A percentile compares a stretch with the other conserved stretches of the same genome.
Conservation (phyloP, 2,113 vertebrate species). For the Carassius gibelio region DNA sequence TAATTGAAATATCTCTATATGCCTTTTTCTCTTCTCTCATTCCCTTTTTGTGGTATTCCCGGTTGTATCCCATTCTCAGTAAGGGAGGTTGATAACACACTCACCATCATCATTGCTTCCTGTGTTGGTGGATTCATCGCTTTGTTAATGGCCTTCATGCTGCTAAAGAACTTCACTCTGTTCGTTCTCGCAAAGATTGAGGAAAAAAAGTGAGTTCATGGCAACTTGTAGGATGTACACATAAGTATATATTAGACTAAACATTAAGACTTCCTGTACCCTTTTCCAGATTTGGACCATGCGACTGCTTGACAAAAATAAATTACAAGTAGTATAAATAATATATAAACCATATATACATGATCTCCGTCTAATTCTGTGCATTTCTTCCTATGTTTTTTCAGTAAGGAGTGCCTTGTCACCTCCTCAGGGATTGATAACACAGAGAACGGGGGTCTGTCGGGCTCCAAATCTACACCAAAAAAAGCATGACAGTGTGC, state of each 20-base stretch:
- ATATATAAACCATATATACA: not conserved
- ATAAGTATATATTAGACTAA: not conserved
- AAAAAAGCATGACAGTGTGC: slow-evolving; percentile 88
- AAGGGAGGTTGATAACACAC: slow-evolving; percentile 87
- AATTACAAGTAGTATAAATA: not conserved
- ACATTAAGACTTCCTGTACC: no score
- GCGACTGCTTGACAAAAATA: not conserved
- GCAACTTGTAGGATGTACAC: not conserved
- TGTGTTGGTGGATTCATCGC: slow-evolving; percentile 87
- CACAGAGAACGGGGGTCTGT: slow-evolving; percentile 88
- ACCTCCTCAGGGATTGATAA: slow-evolving; percentile 94
- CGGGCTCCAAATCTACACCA: slow-evolving; percentile 87
- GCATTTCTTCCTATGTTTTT: slow-evolving; percentile 29
- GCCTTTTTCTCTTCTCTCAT: not conserved
- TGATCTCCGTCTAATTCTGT: not conserved
- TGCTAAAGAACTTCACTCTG: slow-evolving; percentile 88
- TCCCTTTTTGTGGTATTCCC: not conserved
- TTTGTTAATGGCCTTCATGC: slow-evolving; percentile 84
- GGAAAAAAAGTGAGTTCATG: slow-evolving; percentile 90
- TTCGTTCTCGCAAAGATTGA: slow-evolving; percentile 86
- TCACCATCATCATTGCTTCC: slow-evolving; percentile 85
- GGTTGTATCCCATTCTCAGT: slow-evolving; percentile 73
- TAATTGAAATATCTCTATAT: not conserved
- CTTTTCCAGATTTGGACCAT: no score
- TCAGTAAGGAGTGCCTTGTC: slow-evolving; percentile 95